These are phyloP conservation scores for Lepidocolaptes lacrymiger DNA, from an alignment of 2,797 vertebrate species.

Conservation along the genomic window DNA sequence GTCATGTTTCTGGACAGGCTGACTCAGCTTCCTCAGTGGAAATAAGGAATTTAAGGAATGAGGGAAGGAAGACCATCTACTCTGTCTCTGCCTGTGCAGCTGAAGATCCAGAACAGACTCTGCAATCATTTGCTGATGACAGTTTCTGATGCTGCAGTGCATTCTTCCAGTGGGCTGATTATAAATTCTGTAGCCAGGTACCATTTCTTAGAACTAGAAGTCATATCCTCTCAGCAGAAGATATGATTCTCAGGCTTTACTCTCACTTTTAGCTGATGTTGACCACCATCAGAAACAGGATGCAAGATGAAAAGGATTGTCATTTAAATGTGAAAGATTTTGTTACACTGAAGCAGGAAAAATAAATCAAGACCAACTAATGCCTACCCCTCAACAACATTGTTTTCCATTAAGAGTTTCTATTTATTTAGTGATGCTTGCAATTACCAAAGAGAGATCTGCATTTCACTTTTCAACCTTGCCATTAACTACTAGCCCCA, in stretches of 20 bases:
- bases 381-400: not conserved
- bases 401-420: not conserved
- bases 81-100: not conserved
- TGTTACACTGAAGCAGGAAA: not conserved
- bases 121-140: not conserved
- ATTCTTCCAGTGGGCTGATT: not conserved
- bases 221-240: not conserved
- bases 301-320: not conserved
- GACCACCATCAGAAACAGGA: not conserved
- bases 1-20: not conserved
- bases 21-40: not conserved
- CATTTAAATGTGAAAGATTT: not conserved
- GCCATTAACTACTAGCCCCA: not conserved
- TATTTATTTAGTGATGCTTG: not conserved
- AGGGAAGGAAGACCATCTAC: not conserved
- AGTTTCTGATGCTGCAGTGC: not conserved
- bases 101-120: not conserved
- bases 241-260: not conserved
- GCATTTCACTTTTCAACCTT: not conserved
- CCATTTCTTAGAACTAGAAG: not conserved
- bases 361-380: not conserved
- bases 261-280: not conserved
- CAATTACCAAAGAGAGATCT: not conserved
- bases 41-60: not conserved
- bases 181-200: not conserved